A percentile compares a stretch with the other conserved stretches of the same genome.
Evolutionary conservation across 1,140 invertebrate genomes (phyloP).

Genomic region (Anastrepha obliqua): DNA sequence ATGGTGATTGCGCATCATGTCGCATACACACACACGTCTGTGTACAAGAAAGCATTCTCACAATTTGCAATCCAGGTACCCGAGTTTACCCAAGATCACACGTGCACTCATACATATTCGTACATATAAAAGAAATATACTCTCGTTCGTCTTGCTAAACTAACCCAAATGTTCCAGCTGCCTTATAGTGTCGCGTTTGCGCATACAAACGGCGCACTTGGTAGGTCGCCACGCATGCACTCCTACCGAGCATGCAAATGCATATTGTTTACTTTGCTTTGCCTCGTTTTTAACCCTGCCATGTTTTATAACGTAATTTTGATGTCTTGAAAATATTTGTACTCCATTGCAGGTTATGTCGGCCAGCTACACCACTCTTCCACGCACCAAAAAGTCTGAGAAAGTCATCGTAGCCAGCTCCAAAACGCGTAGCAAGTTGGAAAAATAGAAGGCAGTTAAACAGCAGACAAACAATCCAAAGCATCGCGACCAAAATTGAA

Average conservation of each 20-base stretch:
- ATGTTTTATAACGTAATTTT: not conserved
- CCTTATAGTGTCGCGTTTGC: not conserved
- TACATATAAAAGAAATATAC: not conserved
- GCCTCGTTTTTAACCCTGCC: not conserved
- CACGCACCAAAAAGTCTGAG: slow-evolving; percentile 76
- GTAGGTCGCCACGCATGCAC: not conserved
- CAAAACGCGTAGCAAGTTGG: slow-evolving; percentile 68
- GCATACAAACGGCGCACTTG: not conserved
- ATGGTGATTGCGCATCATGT: not conserved
- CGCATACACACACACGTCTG: not conserved
- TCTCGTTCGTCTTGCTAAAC: not conserved
- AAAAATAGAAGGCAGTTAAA: slow-evolving; percentile 61
- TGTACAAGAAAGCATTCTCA: not conserved
- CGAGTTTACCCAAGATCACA: not conserved
- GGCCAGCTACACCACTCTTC: slow-evolving; percentile 77
- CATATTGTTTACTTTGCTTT: not conserved
- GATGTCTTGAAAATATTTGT: not conserved
- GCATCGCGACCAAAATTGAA: slow-evolving; percentile 11
- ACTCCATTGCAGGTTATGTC: slow-evolving; percentile 62
- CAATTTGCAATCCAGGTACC: not conserved
- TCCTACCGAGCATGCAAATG: slow-evolving; percentile 12
- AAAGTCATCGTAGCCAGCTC: slow-evolving; percentile 45
- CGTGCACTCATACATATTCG: not conserved
- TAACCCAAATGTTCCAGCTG: not conserved
- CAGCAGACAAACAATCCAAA: not conserved